A percentile compares a stretch with the other conserved stretches of the same genome.
These are phyloP conservation scores for Piprites chloris DNA, from an alignment of 2,113 vertebrate genomes.

Conservation along the genomic window DNA sequence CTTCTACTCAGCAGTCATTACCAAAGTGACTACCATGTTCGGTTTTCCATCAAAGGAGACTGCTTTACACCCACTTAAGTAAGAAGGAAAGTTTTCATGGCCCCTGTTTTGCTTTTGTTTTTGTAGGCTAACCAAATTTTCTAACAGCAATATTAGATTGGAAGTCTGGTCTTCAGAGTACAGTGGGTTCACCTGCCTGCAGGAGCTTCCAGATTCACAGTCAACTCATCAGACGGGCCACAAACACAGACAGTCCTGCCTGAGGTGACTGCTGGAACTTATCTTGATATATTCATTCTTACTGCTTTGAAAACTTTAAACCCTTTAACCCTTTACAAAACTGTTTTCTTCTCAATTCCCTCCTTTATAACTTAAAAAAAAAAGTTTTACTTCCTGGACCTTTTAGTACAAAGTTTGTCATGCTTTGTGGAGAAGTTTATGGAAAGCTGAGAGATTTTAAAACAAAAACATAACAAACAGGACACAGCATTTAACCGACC, in stretches of 20 bases:
- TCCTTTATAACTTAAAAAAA: neutral
- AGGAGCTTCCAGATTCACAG: neutral
- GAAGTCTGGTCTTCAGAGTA: neutral
- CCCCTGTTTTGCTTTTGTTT: neutral
- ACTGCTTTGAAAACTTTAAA: neutral
- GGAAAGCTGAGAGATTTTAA: neutral
- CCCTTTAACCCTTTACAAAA: neutral
- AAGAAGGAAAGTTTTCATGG: neutral
- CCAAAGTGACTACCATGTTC: neutral
- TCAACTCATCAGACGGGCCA: neutral
- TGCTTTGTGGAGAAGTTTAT: neutral
- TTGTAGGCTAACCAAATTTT: neutral
- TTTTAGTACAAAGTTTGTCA: neutral
- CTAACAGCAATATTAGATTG: neutral
- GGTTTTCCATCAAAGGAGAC: neutral
- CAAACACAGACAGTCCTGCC: neutral
- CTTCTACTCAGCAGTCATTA: neutral
- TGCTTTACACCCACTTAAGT: neutral
- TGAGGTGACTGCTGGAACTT: neutral
- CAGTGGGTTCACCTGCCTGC: neutral
- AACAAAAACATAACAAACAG: neutral
- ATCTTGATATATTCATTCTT: neutral
- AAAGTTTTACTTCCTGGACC: neutral
- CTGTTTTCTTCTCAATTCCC: neutral
- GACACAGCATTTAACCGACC: constrained; percentile 6